phyloP scores from a whole-genome alignment of 2,888 invertebrate species.

The Peribatodes rhomboidaria region DNA sequence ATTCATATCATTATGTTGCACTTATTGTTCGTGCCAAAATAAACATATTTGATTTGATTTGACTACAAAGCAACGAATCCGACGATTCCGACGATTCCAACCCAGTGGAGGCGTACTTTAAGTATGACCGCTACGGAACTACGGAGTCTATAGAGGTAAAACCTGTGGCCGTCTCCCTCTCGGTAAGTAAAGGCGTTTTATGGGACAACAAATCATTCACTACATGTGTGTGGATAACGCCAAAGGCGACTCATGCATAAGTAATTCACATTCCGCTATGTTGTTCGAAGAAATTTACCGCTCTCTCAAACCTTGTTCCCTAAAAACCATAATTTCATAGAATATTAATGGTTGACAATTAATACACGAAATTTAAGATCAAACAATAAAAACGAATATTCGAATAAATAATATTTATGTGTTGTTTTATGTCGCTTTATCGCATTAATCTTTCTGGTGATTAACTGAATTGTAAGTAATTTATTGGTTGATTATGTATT shows the following conservation, averaged over 20 bases:
- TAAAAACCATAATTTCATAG: constrained; percentile 37
- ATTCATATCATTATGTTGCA: too few species aligned
- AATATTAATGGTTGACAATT: constrained; percentile 56
- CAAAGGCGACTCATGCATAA: constrained; percentile 52
- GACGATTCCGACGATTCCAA: too few species aligned
- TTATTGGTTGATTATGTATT: constrained; percentile 11
- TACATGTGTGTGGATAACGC: constrained; percentile 54
- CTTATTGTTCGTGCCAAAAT: too few species aligned
- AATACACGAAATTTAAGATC: constrained; percentile 40
- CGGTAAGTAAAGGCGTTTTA: constrained; percentile 60
- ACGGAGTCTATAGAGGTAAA: too few species aligned
- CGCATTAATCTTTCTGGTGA: constrained; percentile 20
- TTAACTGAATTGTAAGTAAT: constrained; percentile 13
- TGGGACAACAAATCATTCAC: constrained; percentile 65
- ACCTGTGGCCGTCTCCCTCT: constrained; percentile 18
- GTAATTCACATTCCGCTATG: constrained; percentile 49
- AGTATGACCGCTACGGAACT: too few species aligned
- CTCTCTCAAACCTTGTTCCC: constrained; percentile 31
- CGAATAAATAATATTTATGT: constrained; percentile 27
- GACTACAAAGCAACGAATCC: too few species aligned
- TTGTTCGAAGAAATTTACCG: constrained; percentile 54
- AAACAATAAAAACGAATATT: constrained; percentile 30
- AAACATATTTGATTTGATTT: too few species aligned
- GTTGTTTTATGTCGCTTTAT: constrained; percentile 20
- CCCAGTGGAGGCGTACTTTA: too few species aligned